Evolutionary conservation across 2,888 invertebrate species (phyloP).

Genomic region (Azorinus chamasolen): DNA sequence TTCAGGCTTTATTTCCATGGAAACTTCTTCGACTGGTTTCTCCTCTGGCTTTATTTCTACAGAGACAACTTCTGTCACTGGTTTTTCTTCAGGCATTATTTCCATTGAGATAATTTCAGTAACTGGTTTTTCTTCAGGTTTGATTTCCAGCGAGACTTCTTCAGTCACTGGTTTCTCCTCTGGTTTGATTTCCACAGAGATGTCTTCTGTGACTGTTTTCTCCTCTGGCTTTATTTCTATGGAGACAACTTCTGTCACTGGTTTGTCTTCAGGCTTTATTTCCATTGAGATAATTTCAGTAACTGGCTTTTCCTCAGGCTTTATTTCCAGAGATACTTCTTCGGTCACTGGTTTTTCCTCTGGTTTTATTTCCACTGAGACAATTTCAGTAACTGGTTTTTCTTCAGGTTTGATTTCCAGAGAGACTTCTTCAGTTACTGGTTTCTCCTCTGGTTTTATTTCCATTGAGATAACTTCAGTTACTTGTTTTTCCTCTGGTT

Average conservation of each 20-base stretch:
- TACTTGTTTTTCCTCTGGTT: conserved; percentile 20
- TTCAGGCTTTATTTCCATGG: conserved; percentile 13
- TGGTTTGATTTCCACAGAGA: neutral
- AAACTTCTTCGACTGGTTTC: conserved; percentile 13
- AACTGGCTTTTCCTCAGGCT: too few species aligned
- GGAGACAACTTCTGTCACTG: conserved; percentile 2
- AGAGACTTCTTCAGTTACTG: conserved; percentile 28
- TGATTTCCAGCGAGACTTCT: conserved; percentile 14
- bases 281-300: neutral
- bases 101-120: too few species aligned
- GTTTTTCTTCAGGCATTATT: conserved; percentile 13
- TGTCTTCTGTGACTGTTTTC: conserved; percentile 77
- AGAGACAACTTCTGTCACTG: conserved; percentile 8
- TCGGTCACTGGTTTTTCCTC: too few species aligned
- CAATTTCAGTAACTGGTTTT: conserved; percentile 6
- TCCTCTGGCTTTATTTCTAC: conserved; percentile 16
- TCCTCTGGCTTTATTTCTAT: conserved; percentile 9
- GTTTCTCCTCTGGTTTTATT: conserved; percentile 17
- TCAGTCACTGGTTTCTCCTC: neutral
- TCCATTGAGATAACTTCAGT: conserved; percentile 39
- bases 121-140: conserved; percentile 7
- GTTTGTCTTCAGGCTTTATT: neutral
- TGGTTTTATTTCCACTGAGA: conserved; percentile 4
- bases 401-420: conserved; percentile 18
- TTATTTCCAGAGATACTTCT: too few species aligned